Percentiles rank a stretch among this genome's conserved stretches.
These are phyloP conservation scores for Neodiprion virginianus DNA, from an alignment of 1,140 invertebrate species.

Conservation along the genomic window DNA sequence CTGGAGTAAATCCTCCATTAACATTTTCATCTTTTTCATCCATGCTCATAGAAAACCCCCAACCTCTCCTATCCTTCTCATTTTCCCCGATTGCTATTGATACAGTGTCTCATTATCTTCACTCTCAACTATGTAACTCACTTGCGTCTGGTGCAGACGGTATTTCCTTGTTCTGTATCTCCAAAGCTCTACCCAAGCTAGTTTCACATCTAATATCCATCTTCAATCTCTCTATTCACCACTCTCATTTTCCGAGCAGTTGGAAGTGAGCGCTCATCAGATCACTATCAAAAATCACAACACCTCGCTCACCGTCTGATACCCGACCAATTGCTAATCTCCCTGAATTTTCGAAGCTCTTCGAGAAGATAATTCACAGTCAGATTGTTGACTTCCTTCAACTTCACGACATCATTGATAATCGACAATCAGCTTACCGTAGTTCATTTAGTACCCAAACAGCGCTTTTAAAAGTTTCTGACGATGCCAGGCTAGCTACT, in stretches of 20 bases:
- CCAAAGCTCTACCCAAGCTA: not conserved
- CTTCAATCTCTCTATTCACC: not conserved
- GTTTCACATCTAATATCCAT: too few species aligned
- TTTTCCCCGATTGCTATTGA: too few species aligned
- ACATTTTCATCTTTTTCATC: too few species aligned
- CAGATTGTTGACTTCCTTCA: not conserved
- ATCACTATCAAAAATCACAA: not conserved
- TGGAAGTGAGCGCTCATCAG: not conserved
- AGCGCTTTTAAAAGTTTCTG: not conserved
- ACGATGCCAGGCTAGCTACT: not conserved
- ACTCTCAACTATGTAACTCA: too few species aligned
- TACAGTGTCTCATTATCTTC: too few species aligned
- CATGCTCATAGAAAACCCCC: too few species aligned
- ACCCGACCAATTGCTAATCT: not conserved
- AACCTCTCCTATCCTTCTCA: too few species aligned
- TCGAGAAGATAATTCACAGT: not conserved
- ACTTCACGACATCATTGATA: not conserved
- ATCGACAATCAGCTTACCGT: not conserved
- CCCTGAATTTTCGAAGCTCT: too few species aligned
- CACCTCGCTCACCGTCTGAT: not conserved
- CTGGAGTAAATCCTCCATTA: too few species aligned
- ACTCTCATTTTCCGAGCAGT: not conserved
- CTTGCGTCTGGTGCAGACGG: too few species aligned
- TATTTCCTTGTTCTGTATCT: too few species aligned
- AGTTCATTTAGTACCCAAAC: not conserved